A percentile compares a stretch with the other conserved stretches of the same genome.
Conservation (phyloP, 2,797 vertebrate species). For the Spinus olivaceus region DNA sequence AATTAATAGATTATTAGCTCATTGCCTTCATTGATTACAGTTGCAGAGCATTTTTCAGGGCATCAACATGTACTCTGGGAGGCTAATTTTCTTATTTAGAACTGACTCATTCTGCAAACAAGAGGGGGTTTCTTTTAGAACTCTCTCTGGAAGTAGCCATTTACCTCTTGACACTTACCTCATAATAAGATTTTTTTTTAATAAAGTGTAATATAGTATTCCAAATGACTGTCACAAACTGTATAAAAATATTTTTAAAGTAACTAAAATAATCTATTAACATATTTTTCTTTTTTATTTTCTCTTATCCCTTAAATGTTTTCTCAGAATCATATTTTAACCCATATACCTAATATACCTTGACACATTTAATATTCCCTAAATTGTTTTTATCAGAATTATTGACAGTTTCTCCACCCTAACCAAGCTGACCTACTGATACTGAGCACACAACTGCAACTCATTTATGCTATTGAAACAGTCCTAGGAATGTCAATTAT, state of each 20-base stretch:
- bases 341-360: not conserved
- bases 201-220: not conserved
- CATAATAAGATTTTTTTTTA: not conserved
- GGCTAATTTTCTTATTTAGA: not conserved
- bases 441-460: not conserved
- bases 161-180: not conserved
- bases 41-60: not conserved
- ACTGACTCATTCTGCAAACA: not conserved
- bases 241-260: not conserved
- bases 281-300: not conserved
- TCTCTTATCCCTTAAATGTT: not conserved
- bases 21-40: not conserved
- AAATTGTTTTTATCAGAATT: not conserved
- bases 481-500: not conserved
- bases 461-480: not conserved
- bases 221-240: not conserved
- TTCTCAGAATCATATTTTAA: not conserved
- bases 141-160: not conserved
- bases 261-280: not conserved
- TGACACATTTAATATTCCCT: not conserved
- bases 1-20: not conserved
- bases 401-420: not conserved
- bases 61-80: not conserved
- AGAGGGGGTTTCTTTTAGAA: not conserved
- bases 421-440: not conserved